Evolutionary conservation across 2,113 vertebrate species (phyloP), one percentile per base, ranked within the genome.

Genomic region (Atractosteus spatula): DNA sequence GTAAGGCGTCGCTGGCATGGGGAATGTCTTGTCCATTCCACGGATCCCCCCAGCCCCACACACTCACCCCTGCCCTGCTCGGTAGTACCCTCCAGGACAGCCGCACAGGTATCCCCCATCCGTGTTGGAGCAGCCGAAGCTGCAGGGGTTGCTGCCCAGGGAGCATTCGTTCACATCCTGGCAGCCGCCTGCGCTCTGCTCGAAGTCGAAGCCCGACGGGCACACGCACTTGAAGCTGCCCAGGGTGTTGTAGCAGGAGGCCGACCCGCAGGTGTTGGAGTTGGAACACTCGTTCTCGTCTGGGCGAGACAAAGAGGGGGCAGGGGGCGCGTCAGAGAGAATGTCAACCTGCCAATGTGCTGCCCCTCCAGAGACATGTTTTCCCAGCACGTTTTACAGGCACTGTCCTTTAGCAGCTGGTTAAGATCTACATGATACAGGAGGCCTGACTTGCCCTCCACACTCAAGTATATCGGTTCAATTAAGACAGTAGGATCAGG

Each of bases 221-320:
- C 97, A 99, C n/a, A 97, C 84, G 0, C 96, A 98, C 85, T 92
- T 95, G 91, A 86, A 98, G 85, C 97, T 95, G 7, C 97, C 97
- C 78, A 98, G 89, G 0, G 94, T 99, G 90, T 98, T 99, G 85
- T 94, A 97, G 89, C 96, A 99, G 64, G 96, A 95, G 71, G 96
- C 96, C 0, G 93, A 95, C 71, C 97, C 95, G 0, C 96, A 98
- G 76, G 92, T 71, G 0, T 86, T 71, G 4, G 89, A 89, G 1
- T 82, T 89, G 56, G 90, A 85, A 71, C 96, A 99, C 86, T 98
- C 97, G 0, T 99, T 98, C 78, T 98, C 93, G 17, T 98, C 96
- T 98, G 83, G 2, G 17, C 17, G 17, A 29, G 17, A 29, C 17
- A 29, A 29, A 29, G 6, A 47, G 12, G 29, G 17, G 3, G 8